Base-by-base conservation (phyloP, 1,140 invertebrate species). In the Planococcus citri region DNA sequence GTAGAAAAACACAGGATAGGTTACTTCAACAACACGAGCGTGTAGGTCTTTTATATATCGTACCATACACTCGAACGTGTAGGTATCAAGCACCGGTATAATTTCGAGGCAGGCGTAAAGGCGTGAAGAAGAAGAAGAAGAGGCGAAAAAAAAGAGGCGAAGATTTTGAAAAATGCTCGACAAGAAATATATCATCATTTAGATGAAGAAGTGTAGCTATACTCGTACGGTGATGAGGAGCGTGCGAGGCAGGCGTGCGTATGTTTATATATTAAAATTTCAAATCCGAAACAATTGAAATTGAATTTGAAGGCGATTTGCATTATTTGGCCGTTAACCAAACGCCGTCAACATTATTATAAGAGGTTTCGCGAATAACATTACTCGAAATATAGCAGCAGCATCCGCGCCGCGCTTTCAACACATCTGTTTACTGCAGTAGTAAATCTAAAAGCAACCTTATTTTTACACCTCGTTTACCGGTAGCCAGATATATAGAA, bases 391-490 rank as follows among this genome's bases (percentile, higher is more conserved):
- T 58, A n/a, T n/a, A n/a, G n/a, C n/a, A n/a, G n/a, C n/a, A 25
- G 60, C 60, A 64, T 64, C 60, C 60, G 60, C n/a, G n/a, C n/a
- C n/a, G n/a, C n/a, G n/a, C 25, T 64, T 27, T 64, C 60, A 25
- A 64, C 60, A 64, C 60, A 64, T 64, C 60, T 64, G 60, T 64
- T 64, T 64, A 64, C 60, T 64, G 25, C 21, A 64, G 60, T 64
- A 64, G 60, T 64, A 64, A 64, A 64, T 64, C 60, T 64, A 64
- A 64, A 64, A 64, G 60, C 20, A 64, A 64, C 60, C 60, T 64
- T 64, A 64, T 64, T 64, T 64, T 64, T 64, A 64, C 60, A 64
- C 60, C 25, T 64, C 60, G 60, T 64, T 64, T 64, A 24, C 21
- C 60, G 25, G 25, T 24, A 64, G 21, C 22, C 60, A 27, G 25